Evolutionary conservation across 2,113 vertebrate genomes (phyloP).

Genomic region (Leptobrachium ailaonicum): DNA sequence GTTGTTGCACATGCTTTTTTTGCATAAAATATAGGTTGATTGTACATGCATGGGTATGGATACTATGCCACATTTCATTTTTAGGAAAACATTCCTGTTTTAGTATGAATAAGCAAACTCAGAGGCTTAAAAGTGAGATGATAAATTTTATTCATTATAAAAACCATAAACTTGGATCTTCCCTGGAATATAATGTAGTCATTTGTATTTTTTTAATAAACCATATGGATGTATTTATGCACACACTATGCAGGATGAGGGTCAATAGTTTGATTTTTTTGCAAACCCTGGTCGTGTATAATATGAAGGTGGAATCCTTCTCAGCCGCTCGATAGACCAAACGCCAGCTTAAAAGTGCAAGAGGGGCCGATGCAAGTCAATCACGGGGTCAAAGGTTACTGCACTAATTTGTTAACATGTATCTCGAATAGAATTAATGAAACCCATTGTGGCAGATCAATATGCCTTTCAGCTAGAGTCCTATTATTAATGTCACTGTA

Average conservation of each 20-base stretch:
- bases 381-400: slow-evolving; percentile 48
- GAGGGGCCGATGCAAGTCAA: slow-evolving; percentile 5
- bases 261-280: slow-evolving; percentile 35
- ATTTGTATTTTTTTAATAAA: slow-evolving; percentile 16
- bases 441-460: slow-evolving; percentile 55
- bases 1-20: no score
- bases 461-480: slow-evolving; percentile 46
- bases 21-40: no score
- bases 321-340: slow-evolving; percentile 24
- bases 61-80: no score
- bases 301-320: slow-evolving; percentile 25
- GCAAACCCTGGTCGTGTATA: slow-evolving; percentile 23
- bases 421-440: slow-evolving; percentile 54
- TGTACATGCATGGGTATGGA: no score
- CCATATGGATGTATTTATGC: slow-evolving; percentile 16
- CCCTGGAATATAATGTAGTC: not conserved
- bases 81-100: no score
- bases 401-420: slow-evolving; percentile 41
- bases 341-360: slow-evolving; percentile 32
- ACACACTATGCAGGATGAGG: not conserved
- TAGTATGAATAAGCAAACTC: no score
- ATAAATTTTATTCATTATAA: no score
- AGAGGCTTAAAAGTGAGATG: no score
- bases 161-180: no score
- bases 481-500: slow-evolving; percentile 34